Conservation (phyloP, 2,113 vertebrate species). For the Tychaedon coryphoeus region DNA sequence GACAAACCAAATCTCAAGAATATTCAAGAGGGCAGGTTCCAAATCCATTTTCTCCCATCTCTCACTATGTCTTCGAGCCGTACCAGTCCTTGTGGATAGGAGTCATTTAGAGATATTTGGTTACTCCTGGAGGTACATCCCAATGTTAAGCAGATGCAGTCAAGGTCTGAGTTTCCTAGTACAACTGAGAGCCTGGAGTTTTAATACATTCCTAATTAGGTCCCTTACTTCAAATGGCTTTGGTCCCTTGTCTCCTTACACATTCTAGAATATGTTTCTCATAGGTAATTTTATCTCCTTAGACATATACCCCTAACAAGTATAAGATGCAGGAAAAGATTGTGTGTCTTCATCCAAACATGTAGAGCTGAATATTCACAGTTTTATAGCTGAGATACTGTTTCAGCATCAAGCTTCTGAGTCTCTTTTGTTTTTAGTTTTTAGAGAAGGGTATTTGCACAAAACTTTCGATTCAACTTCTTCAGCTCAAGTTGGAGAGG, state of each 20-base stretch:
- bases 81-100: not conserved
- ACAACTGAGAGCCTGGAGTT: not conserved
- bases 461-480: not conserved
- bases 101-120: not conserved
- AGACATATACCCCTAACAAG: not conserved
- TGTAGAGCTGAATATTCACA: not conserved
- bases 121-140: not conserved
- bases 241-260: not conserved
- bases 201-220: not conserved
- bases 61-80: not conserved
- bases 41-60: not conserved
- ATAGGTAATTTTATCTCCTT: not conserved
- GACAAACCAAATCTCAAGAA: not conserved
- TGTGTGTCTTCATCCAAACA: not conserved
- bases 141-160: not conserved
- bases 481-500: not conserved
- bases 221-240: not conserved
- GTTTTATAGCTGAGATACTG: not conserved
- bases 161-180: not conserved
- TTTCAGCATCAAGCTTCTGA: not conserved
- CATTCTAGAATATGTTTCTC: not conserved
- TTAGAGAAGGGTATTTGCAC: not conserved
- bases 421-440: not conserved
- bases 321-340: not conserved
- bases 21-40: not conserved